These are phyloP conservation scores for Myripristis jacobus DNA, from an alignment of 2,797 vertebrate species.

Conservation along the genomic window DNA sequence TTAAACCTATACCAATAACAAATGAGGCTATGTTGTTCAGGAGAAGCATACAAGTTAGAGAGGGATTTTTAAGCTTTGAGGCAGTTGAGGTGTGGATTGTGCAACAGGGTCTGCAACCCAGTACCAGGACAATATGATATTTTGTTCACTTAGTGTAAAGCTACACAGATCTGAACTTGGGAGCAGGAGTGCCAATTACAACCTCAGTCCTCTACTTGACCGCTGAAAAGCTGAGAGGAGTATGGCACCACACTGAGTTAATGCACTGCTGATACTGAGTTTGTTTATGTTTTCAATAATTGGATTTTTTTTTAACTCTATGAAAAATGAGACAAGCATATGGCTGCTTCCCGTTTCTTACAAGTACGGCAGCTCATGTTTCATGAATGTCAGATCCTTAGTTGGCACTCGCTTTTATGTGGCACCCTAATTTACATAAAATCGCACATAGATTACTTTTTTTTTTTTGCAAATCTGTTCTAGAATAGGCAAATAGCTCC, in stretches of 20 bases:
- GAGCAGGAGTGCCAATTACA: neutral
- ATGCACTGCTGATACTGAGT: conserved; percentile 15
- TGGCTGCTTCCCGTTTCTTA: conserved; percentile 17
- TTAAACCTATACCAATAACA: too few relatives aligned
- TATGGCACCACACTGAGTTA: conserved; percentile 1
- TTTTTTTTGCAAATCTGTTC: conserved; percentile 7
- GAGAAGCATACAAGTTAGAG: too few relatives aligned
- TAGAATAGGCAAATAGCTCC: conserved; percentile 15
- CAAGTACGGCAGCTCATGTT: conserved; percentile 34
- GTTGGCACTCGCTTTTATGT: conserved; percentile 23
- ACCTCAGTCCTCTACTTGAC: neutral
- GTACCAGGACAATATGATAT: too few relatives aligned
- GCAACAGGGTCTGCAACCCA: too few relatives aligned
- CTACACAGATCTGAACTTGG: too few relatives aligned
- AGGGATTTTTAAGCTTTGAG: too few relatives aligned
- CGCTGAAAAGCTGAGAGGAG: neutral
- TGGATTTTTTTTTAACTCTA: neutral
- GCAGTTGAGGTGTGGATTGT: too few relatives aligned
- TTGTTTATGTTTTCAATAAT: conserved; percentile 5
- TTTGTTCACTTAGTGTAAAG: too few relatives aligned
- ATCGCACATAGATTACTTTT: neutral
- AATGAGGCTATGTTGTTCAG: too few relatives aligned
- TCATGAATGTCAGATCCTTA: conserved; percentile 27
- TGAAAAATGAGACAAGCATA: conserved; percentile 9
- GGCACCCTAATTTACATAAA: conserved; percentile 29